A percentile compares a stretch with the other conserved stretches of the same genome.
Conservation (phyloP, 2,797 vertebrate genomes). For the Oceanodroma leucorhoa region DNA sequence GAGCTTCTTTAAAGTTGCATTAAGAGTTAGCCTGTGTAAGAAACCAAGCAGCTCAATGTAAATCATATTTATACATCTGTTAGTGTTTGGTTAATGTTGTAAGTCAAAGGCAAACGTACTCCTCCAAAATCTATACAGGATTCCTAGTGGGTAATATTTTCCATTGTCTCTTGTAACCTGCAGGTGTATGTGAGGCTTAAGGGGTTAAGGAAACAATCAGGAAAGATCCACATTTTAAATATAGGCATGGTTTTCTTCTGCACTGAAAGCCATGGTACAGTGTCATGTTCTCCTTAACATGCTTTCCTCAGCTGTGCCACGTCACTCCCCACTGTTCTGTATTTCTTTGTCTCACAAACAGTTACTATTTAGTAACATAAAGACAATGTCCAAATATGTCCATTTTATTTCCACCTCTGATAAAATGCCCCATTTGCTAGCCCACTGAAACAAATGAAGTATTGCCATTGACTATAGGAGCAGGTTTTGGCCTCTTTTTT, state of each 20-base stretch:
- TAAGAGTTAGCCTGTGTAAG: not conserved
- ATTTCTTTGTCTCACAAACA: not conserved
- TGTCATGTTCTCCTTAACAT: not conserved
- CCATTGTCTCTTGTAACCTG: not conserved
- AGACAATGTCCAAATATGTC: not conserved
- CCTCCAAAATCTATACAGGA: not conserved
- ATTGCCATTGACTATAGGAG: not conserved
- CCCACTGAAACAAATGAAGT: not conserved
- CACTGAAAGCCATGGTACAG: not conserved
- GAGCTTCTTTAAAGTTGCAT: not conserved
- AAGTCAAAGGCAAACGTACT: not conserved
- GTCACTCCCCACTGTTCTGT: not conserved
- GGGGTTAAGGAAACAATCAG: not conserved
- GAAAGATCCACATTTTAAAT: not conserved
- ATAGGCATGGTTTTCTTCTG: not conserved
- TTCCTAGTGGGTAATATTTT: not conserved
- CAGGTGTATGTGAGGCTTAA: not conserved
- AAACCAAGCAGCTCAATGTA: not conserved
- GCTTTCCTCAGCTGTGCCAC: not conserved
- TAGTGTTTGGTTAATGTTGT: not conserved
- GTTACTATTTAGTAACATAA: not conserved
- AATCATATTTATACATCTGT: not conserved
- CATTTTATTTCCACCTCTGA: not conserved
- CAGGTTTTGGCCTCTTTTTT: not conserved
- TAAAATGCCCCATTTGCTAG: not conserved